phyloP scores from a whole-genome alignment of 2,888 invertebrate species.

The Sminthurides aquaticus region DNA sequence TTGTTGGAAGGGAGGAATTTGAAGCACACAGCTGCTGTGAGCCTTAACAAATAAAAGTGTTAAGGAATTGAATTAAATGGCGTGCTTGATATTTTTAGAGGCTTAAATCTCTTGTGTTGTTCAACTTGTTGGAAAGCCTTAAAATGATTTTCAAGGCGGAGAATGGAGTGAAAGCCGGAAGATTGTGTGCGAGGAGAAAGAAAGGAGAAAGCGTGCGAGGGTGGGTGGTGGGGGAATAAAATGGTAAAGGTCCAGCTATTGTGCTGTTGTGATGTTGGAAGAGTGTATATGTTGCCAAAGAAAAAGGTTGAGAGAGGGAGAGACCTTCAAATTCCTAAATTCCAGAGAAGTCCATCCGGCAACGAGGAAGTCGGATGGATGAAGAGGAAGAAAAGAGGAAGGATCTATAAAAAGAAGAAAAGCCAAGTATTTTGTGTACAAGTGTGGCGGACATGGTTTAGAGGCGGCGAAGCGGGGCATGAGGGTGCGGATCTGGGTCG shows the following conservation, averaged over 20 bases:
- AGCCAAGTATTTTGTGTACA: no score
- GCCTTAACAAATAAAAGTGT: no score
- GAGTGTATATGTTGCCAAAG: neutral
- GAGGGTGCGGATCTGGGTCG: neutral
- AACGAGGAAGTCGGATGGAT: neutral
- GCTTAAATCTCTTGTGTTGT: neutral
- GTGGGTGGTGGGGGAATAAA: no score
- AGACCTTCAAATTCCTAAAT: neutral
- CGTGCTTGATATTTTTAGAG: neutral
- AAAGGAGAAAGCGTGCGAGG: neutral
- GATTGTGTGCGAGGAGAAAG: neutral
- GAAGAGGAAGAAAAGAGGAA: no score
- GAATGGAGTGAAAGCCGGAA: neutral
- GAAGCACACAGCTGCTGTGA: no score
- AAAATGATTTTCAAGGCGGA: neutral
- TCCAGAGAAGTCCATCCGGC: neutral
- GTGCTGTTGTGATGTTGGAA: no score
- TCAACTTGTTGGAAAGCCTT: neutral
- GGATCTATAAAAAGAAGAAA: no score
- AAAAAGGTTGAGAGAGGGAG: no score
- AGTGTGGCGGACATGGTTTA: no score
- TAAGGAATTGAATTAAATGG: neutral
- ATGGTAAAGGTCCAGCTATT: no score
- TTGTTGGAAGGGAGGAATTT: no score
- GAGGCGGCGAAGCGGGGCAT: neutral